phyloP scores from a whole-genome alignment of 1,140 invertebrate genomes.

The Eciton burchellii region DNA sequence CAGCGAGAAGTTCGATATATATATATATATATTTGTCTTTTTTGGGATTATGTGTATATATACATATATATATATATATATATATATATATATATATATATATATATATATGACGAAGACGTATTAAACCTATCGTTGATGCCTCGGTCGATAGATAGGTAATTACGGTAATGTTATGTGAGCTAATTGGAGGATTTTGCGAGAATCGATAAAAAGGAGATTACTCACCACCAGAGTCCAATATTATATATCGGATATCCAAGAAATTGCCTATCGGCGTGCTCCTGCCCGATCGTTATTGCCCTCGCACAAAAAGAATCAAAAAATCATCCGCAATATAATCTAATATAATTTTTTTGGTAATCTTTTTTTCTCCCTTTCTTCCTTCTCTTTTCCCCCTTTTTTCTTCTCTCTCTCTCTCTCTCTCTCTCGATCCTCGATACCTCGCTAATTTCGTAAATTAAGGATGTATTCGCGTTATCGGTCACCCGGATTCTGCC shows the following conservation, averaged over 20 bases:
- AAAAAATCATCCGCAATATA: constrained; percentile 69
- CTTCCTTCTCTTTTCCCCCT: too few relatives aligned
- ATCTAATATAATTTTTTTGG: constrained; percentile 63
- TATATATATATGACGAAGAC: constrained; percentile 61
- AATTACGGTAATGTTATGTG: constrained; percentile 82
- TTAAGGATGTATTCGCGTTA: constrained; percentile 57
- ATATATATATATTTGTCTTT: too few relatives aligned
- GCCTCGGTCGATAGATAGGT: constrained; percentile 67
- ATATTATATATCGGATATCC: constrained; percentile 66
- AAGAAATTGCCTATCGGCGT: constrained; percentile 78
- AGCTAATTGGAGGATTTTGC: constrained; percentile 80
- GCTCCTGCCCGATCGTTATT: constrained; percentile 59
- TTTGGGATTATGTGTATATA: too few relatives aligned
- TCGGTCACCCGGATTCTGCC: constrained; percentile 37
- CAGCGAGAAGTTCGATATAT: constrained; percentile 4
- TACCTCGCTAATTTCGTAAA: constrained; percentile 39
- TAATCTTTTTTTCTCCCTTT: constrained; percentile 15
- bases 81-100: too few relatives aligned
- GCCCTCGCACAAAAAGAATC: constrained; percentile 56
- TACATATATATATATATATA: too few relatives aligned
- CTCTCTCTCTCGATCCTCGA: too few relatives aligned
- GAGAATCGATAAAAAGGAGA: constrained; percentile 79
- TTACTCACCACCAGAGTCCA: constrained; percentile 64
- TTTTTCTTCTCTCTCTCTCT: too few relatives aligned
- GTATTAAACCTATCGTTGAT: constrained; percentile 70